Conservation (phyloP, 1,140 invertebrate species). For the Megalonaias nervosa region DNA sequence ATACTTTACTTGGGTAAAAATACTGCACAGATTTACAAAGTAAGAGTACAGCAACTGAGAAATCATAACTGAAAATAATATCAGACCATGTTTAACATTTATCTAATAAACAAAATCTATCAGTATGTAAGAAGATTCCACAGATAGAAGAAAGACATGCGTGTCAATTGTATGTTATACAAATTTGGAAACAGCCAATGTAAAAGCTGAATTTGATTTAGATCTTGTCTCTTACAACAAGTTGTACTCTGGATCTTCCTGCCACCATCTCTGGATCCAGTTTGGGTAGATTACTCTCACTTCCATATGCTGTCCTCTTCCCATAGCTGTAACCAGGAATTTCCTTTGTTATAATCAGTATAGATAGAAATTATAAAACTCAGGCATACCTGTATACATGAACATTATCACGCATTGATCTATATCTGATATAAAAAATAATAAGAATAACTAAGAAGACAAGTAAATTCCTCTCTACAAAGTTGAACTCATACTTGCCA, state of each 20-base stretch:
- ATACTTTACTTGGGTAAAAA: no score
- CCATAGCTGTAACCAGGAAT: slow-evolving; percentile 7
- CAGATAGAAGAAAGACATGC: background rate
- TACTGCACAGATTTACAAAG: no score
- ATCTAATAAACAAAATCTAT: background rate
- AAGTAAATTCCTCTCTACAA: no score
- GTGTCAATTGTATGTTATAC: background rate
- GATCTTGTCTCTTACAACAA: slow-evolving; percentile 39
- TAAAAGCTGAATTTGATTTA: background rate
- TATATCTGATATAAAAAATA: no score
- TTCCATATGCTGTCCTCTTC: slow-evolving; percentile 23
- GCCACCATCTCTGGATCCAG: slow-evolving; percentile 40
- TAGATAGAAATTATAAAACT: background rate
- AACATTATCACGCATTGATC: no score
- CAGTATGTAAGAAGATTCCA: background rate
- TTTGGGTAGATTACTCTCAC: slow-evolving; percentile 47
- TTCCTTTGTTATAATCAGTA: background rate
- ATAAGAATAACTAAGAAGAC: no score
- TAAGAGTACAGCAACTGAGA: background rate
- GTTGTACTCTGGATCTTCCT: slow-evolving; percentile 42
- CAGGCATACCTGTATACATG: no score
- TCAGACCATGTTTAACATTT: background rate
- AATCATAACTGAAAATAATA: background rate
- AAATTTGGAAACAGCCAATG: no score
- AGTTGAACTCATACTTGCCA: no score